Evolutionary conservation across 2,113 vertebrate genomes (phyloP), one percentile per base, ranked within the genome.

Genomic region (Tachysurus vachellii): DNA sequence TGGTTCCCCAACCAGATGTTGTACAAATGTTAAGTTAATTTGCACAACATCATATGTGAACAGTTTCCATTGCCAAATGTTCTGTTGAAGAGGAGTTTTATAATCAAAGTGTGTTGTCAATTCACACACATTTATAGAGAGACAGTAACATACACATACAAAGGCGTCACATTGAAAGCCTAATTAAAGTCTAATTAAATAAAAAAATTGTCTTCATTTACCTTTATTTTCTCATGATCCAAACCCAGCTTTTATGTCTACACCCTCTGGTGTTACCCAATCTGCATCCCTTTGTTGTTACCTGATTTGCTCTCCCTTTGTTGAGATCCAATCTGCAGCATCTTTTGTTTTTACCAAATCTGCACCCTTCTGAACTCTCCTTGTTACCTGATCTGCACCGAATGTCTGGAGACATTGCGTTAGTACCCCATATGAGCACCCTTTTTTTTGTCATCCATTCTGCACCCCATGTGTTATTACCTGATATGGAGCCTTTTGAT

Each of bases 1-100:
- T 26, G 28, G 56, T 42, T 81, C 57, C 1, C n/a, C 31, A 81
- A 61, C 28, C 79, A 81, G 79, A 81, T 81, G 79, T 81, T 61
- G 21, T 19, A 61, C 56, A 81, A 61, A 81, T 42, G 79, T 61
- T 81, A 42, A 42, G 31, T 19, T 81, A 1, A 42, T 26, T 81
- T 81, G 54, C 31, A 81, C 19, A 61, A 81, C 79, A 26, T 57
- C 28, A 3, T 79, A 28, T 80, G 54, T 42, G 54, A 57, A 56
- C 53, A 31, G 9, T 21, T 80, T 80, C 10, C 14, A 80, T 80
- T 9, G 21, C 8, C 28, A 36, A 57, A 28, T 57, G 77, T 59
- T 61, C 5, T 81, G 56, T 57, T 59, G 17, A 42, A 42, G 3
- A 61, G 56, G 28, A 61, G 36, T 26, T 9, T 42, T 81, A 61